phyloP scores from a whole-genome alignment of 2,797 vertebrate genomes.

The Malurus splendens region DNA sequence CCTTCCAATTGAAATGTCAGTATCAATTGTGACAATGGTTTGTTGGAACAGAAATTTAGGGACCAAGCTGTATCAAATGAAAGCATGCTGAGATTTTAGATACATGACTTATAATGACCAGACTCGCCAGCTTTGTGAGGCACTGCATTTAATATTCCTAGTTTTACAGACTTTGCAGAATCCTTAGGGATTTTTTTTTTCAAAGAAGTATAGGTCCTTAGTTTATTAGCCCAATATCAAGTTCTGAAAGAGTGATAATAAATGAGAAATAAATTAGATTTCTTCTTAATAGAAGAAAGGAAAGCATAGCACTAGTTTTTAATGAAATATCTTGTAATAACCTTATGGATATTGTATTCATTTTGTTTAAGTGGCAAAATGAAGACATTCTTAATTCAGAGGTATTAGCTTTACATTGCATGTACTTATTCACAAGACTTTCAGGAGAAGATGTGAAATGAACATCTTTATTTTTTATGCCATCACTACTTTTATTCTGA shows the following conservation, averaged over 20 bases:
- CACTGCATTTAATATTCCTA: background rate
- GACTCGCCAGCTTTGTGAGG: background rate
- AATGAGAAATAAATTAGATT: background rate
- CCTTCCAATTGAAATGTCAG: background rate
- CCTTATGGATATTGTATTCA: background rate
- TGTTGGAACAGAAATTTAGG: background rate
- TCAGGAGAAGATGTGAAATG: background rate
- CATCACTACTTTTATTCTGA: background rate
- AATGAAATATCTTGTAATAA: background rate
- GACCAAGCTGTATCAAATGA: background rate
- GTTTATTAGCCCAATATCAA: background rate
- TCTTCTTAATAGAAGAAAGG: background rate
- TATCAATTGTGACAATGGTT: background rate
- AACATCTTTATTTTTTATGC: background rate
- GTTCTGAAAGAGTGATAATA: background rate
- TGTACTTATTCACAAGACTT: background rate
- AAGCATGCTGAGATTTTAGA: background rate
- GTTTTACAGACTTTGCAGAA: background rate
- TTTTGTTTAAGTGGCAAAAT: background rate
- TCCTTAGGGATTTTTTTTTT: background rate
- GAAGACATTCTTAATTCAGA: background rate
- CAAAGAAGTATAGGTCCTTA: background rate
- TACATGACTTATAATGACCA: background rate
- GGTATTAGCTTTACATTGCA: background rate
- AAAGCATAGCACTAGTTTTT: background rate